phyloP scores from a whole-genome alignment of 2,113 vertebrate species.

The Hystrix cristata region DNA sequence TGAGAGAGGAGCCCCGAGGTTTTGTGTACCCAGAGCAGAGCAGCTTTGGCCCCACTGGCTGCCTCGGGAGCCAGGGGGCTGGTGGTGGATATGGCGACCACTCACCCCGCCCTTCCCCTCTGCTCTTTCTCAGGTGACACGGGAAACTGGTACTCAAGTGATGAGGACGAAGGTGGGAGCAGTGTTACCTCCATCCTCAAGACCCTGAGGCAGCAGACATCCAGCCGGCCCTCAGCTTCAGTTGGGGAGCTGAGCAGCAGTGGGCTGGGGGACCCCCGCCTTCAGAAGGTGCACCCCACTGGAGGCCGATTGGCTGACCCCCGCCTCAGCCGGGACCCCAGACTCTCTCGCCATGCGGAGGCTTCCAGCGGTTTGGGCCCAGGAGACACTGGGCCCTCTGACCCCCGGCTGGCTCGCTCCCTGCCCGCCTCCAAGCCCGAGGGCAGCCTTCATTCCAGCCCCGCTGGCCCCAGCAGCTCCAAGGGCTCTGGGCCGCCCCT shows the following conservation, averaged over 20 bases:
- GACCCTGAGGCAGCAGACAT: constrained; percentile 94
- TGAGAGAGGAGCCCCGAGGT: background rate
- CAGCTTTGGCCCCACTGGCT: background rate
- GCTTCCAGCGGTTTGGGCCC: constrained; percentile 59
- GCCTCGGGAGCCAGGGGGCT: accelerated
- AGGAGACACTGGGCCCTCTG: constrained; percentile 84
- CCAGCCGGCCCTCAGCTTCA: constrained; percentile 72
- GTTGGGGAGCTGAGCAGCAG: constrained; percentile 62
- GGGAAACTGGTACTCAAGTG: constrained; percentile 98
- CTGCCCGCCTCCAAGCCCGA: constrained; percentile 75
- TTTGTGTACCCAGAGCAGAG: background rate
- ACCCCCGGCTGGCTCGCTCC: constrained; percentile 88
- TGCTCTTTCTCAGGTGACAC: constrained; percentile 91
- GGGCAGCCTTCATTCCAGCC: constrained; percentile 80
- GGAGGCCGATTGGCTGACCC: constrained; percentile 88
- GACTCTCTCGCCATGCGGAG: constrained; percentile 89
- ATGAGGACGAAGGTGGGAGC: constrained; percentile 96
- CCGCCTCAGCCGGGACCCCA: constrained; percentile 93
- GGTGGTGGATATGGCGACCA: accelerated
- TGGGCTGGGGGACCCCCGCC: constrained; percentile 90
- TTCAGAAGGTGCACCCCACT: constrained; percentile 88
- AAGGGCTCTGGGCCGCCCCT: constrained; percentile 53
- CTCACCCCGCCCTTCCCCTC: background rate
- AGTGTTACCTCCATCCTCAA: constrained; percentile 97
- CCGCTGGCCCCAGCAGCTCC: constrained; percentile 8